phyloP scores from a whole-genome alignment of 2,113 vertebrate species.

The Zosterops borbonicus region DNA sequence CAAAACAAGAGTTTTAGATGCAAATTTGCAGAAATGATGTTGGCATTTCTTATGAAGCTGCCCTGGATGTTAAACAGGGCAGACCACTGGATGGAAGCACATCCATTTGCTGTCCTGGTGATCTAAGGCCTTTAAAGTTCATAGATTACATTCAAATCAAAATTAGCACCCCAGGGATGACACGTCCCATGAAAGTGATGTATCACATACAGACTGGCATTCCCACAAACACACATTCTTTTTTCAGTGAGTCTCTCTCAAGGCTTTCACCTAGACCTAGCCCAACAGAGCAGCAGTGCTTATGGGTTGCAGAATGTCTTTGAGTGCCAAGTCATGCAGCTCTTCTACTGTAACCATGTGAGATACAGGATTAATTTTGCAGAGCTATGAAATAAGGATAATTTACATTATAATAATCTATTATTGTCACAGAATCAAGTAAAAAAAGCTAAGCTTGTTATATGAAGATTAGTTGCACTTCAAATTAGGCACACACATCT shows the following conservation, averaged over 20 bases:
- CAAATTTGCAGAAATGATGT: background rate
- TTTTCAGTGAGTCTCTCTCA: background rate
- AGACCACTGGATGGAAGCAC: background rate
- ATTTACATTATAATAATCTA: background rate
- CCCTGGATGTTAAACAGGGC: background rate
- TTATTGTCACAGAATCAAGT: background rate
- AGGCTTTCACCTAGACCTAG: background rate
- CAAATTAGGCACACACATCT: background rate
- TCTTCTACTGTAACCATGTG: background rate
- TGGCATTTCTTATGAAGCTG: background rate
- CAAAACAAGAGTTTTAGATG: background rate
- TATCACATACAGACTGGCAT: too few species aligned
- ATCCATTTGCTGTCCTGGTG: background rate
- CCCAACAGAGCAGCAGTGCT: background rate
- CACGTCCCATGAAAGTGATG: background rate
- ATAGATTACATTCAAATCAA: background rate
- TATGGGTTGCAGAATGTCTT: background rate
- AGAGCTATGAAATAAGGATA: background rate
- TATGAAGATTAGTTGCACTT: background rate
- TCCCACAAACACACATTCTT: background rate
- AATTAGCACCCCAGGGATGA: background rate
- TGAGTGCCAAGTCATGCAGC: background rate
- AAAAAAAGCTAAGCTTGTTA: background rate
- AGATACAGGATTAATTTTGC: background rate
- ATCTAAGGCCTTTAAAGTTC: background rate